phyloP scores from a whole-genome alignment of 2,888 invertebrate species.

The Macrophya alboannulata region DNA sequence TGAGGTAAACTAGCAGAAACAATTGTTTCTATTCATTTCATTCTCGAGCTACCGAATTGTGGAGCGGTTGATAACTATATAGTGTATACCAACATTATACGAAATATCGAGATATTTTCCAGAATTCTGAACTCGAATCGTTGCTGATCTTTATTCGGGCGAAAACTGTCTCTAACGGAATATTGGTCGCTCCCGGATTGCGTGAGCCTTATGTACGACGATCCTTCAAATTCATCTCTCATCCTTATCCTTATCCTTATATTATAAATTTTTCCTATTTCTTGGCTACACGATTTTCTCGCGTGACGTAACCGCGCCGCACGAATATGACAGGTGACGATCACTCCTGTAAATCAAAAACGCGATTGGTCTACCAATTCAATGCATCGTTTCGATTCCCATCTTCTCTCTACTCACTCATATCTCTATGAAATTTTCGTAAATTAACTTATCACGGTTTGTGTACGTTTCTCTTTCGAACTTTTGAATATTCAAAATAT shows the following conservation, averaged over 20 bases:
- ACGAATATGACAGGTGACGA: constrained; percentile 39
- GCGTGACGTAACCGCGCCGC: constrained; percentile 11
- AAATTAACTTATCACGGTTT: background rate
- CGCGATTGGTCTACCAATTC: constrained; percentile 9
- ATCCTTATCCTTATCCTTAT: constrained; percentile 5
- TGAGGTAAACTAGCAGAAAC: background rate
- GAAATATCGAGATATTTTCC: constrained; percentile 19
- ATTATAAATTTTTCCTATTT: constrained; percentile 32
- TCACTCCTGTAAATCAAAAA: constrained; percentile 44
- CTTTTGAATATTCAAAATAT: background rate
- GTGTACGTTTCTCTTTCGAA: background rate
- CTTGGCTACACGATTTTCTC: constrained; percentile 20
- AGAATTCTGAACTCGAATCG: constrained; percentile 21
- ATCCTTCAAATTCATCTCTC: constrained; percentile 27
- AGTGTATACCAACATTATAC: constrained; percentile 15
- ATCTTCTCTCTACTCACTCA: background rate
- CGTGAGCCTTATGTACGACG: constrained; percentile 26
- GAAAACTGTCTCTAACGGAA: constrained; percentile 43
- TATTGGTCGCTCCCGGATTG: constrained; percentile 36
- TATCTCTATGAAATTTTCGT: background rate
- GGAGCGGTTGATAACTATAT: background rate
- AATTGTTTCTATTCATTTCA: background rate
- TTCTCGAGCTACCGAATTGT: background rate
- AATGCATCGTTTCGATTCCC: background rate
- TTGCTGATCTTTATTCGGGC: constrained; percentile 42